These are phyloP conservation scores for Zootermopsis nevadensis DNA, from an alignment of 2,888 invertebrate species.

Conservation along the genomic window DNA sequence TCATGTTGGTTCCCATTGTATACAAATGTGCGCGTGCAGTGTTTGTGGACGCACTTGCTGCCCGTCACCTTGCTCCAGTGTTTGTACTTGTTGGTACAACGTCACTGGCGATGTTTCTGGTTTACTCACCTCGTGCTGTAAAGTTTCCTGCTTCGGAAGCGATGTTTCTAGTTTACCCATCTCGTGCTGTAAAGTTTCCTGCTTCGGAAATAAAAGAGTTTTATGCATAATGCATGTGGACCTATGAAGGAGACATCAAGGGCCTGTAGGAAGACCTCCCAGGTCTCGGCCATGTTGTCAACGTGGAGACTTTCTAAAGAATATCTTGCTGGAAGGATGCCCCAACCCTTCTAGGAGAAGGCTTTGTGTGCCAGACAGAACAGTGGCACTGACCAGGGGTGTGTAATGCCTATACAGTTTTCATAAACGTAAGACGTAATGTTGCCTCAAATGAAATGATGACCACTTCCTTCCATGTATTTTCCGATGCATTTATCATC, in stretches of 20 bases:
- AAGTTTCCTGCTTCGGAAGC: not conserved
- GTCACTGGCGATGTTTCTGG: not conserved
- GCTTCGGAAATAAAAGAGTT: not conserved
- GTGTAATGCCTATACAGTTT: no score
- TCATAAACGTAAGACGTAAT: no score
- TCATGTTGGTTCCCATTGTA: not conserved
- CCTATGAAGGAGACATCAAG: not conserved
- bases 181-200: not conserved
- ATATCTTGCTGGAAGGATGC: not conserved
- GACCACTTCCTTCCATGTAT: no score
- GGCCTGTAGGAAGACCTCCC: not conserved
- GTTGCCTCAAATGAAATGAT: no score
- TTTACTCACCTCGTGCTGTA: not conserved
- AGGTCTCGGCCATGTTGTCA: not conserved
- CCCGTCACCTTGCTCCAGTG: not conserved
- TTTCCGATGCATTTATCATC: no score
- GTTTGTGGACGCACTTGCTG: slow-evolving; percentile 4
- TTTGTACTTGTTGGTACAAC: slow-evolving; percentile 1
- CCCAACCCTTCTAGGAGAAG: not conserved
- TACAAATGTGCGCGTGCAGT: not conserved
- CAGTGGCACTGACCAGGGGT: not conserved
- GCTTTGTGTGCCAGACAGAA: not conserved
- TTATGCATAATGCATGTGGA: slow-evolving; percentile 32
- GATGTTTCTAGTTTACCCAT: no score
- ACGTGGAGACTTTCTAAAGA: not conserved